Evolutionary conservation across 1,140 invertebrate species (phyloP), one percentile per base, ranked within the genome.

Genomic region (Sarcophaga bullata): DNA sequence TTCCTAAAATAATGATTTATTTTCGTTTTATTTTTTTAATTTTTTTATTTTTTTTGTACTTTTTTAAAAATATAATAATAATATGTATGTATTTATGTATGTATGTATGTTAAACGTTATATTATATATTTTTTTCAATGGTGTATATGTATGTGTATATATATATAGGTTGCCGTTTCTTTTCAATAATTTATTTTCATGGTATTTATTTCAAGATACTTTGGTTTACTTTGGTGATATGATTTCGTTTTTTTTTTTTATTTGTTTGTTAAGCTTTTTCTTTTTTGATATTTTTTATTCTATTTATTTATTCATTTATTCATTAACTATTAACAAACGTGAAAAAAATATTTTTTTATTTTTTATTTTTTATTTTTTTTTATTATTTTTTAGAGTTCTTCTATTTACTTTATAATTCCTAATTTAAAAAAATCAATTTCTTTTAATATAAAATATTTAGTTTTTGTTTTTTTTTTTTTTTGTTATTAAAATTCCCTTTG

Each of bases 141-240:
- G 25, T n/a, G n/a, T n/a, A n/a, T n/a, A n/a, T n/a, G n/a, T n/a
- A n/a, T n/a, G 25, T 37, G 25, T 37, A 37, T 37, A 37, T 37
- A 37, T 37, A 37, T 37, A 37, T 37, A 37, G 25, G 25, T 37
- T 37, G 25, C 25, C 25, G 4, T 37, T 37, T 37, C 25, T 37
- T 37, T 37, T 37, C 25, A 37, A 37, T 37, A 37, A 37, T 37
- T n/a, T 37, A 37, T 37, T 48, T 76, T 78, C 19, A 68, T 68
- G 62, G 62, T 68, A 68, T 19, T 52, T 78, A 17, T 78, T 78
- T 50, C 19, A 17, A 78, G 75, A 78, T 78, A 78, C 75, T 78
- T 78, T 78, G 75, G 75, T 78, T 78, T 68, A 19, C 62, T 68
- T 68, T 78, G 75, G 75, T 78, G 75, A 78, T 78, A 78, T 78